Evolutionary conservation across 2,797 vertebrate species (phyloP), one percentile per base, ranked within the genome.

Genomic region (Protonibea diacanthus): DNA sequence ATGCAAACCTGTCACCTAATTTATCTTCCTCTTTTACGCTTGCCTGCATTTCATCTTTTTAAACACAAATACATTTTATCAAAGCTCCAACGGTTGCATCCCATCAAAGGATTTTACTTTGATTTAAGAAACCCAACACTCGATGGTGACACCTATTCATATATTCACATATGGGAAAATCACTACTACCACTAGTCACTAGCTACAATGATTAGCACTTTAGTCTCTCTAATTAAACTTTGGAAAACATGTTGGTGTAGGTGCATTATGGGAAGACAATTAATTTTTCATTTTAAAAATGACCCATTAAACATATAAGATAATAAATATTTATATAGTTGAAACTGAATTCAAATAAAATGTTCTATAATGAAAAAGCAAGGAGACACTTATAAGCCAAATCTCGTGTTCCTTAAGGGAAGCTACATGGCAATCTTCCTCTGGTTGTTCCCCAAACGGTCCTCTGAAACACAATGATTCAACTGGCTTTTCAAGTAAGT

Each of bases 1-100:
- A 92, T 90, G 89, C 86, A 84, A 91, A 89, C 88, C 87, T 91
- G 91, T 90, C 87, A 89, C 63, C 61, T 83, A 65, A 87, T 83
- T 84, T 91, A 94, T 96, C 95, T 95, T 96, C 94, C 93, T 89
- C 92, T 91, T 20, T 71, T 44, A 40, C 1, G 3, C 71, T 74
- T 52, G 45, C 33, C 44, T 40, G 49, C 57, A 23, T 80, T 57
- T 68, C 6, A 25, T 61, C 42, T 75, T 40, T n/a, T 42, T 56
- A 48, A 20, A n/a, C n/a, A n/a, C n/a, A n/a, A 71, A 29, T 6
- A 58, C 14, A 10, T 38, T 63, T 70, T 59, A 15, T 29, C 45
- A 56, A 44, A 58, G 25, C n/a, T 61, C 6, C 10, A 7, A 17
- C 27, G 56, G 40, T 21, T 58, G 47, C 23, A 45, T 42, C 8